Base-by-base conservation (phyloP, 92 coral and sea anemone species). In the Epizoanthus ramosus region DNA sequence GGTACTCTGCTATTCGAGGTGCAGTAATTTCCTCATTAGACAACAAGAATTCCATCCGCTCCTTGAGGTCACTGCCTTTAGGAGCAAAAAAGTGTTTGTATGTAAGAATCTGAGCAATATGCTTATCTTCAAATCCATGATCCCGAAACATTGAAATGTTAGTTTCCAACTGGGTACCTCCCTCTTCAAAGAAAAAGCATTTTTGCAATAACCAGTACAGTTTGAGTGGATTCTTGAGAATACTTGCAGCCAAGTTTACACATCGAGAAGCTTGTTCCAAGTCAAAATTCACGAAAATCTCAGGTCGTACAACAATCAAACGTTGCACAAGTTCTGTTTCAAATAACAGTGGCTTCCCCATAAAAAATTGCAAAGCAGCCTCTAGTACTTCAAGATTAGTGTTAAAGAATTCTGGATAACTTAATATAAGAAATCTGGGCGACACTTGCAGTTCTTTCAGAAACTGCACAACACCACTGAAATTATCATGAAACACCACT, bases 321-420 rank as follows among this genome's bases (percentile, higher is more conserved):
- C 91, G 74, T 54, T 94, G 95, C 6, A 97, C 81, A 21, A 92
- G 88, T 58, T 89, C 95, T 57, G 90, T 97, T 80, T 97, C 99
- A 84, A 95, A 88, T 17, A 94, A 81, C 56, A 97, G 71, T 17
- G 99, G 99, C 54, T 91, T 90, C 39, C 92, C 87, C 41, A 91
- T 86, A 61, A 97, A 93, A 74, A 97, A 97, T 24, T 86, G 88
- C 63, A 94, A 79, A 33, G 98, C 91, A 57, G 83, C 89, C 8
- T 80, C 33, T 9, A 97, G 79, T 12, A 82, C 87, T 5, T 76
- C 75, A 37, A 86, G 67, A 56, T 88, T 85, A 80, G 97, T 80
- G 68, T 80, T 73, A 41, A 97, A 90, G 77, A 97, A 88, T 54
- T 85, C 79, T 14, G 99, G 99, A 83, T 91, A 87, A 56, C 83